Conservation (phyloP, 2,113 vertebrate species). For the Myiozetetes cayanensis region DNA sequence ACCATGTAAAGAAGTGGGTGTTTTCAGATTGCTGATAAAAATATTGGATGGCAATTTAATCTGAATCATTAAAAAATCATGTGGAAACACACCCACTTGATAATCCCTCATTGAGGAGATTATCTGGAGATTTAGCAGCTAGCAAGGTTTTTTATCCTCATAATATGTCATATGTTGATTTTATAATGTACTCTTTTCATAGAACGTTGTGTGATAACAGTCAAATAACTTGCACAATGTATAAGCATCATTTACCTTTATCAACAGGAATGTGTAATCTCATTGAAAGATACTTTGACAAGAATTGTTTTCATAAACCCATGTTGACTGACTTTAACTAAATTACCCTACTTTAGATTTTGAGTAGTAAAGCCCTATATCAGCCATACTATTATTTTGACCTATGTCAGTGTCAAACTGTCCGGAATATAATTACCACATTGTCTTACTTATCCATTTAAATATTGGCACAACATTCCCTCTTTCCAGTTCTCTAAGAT, state of each 20-base stretch:
- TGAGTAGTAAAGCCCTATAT: not conserved
- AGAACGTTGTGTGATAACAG: not conserved
- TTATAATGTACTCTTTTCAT: not conserved
- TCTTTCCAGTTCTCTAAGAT: not conserved
- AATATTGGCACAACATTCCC: not conserved
- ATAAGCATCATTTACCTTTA: not conserved
- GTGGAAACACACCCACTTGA: not conserved
- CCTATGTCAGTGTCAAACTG: constrained; percentile 6
- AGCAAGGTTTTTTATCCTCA: not conserved
- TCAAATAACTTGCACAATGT: not conserved
- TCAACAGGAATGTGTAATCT: not conserved
- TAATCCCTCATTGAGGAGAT: not conserved
- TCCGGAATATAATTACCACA: not conserved
- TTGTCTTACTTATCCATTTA: not conserved
- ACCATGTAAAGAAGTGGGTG: not conserved
- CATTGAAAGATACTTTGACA: not conserved
- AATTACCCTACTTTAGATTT: not conserved
- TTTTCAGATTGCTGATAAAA: not conserved
- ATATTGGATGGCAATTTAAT: not conserved
- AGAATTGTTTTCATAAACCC: constrained; percentile 26
- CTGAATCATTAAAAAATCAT: not conserved
- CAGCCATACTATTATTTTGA: not conserved
- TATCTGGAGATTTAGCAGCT: not conserved
- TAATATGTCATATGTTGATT: not conserved
- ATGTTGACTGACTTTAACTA: not conserved